phyloP scores from a whole-genome alignment of 2,888 invertebrate genomes.

The Drosophila borborema region DNA sequence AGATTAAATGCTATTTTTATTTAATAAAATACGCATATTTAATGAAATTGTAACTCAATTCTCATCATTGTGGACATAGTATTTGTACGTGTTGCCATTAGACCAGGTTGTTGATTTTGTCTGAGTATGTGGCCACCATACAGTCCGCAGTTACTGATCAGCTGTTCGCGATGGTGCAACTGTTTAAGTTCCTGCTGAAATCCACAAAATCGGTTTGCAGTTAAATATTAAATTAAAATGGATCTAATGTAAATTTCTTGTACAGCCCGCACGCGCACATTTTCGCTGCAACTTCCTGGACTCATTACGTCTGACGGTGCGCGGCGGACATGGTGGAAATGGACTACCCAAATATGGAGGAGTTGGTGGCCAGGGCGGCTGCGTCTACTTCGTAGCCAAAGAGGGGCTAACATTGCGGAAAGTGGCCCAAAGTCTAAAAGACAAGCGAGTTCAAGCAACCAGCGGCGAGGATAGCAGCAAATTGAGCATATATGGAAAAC shows the following conservation, averaged over 20 bases:
- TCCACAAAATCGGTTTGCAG: constrained; percentile 73
- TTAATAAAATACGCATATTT: background rate
- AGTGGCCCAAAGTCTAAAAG: constrained; percentile 84
- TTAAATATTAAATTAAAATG: background rate
- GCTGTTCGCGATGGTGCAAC: constrained; percentile 77
- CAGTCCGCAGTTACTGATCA: constrained; percentile 15
- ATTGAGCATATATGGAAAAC: constrained; percentile 90
- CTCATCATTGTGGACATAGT: too few relatives aligned
- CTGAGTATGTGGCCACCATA: constrained; percentile 12
- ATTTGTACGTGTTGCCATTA: background rate
- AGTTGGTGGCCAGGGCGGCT: constrained; percentile 95
- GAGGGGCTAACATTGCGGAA: constrained; percentile 87
- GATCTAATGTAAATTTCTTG: background rate
- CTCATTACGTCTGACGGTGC: constrained; percentile 91
- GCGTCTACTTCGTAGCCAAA: constrained; percentile 90
- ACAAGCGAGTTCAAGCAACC: constrained; percentile 86
- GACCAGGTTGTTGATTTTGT: background rate
- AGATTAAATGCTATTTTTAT: background rate
- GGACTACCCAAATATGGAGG: constrained; percentile 93
- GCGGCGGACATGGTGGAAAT: constrained; percentile 92
- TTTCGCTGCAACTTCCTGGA: constrained; percentile 89
- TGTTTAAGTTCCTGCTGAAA: constrained; percentile 79
- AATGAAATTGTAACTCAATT: background rate
- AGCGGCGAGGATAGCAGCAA: constrained; percentile 91
- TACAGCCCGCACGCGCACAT: constrained; percentile 75